These are phyloP conservation scores for Hylyphantes graminicola DNA, from an alignment of 1,140 invertebrate genomes.

Conservation along the genomic window DNA sequence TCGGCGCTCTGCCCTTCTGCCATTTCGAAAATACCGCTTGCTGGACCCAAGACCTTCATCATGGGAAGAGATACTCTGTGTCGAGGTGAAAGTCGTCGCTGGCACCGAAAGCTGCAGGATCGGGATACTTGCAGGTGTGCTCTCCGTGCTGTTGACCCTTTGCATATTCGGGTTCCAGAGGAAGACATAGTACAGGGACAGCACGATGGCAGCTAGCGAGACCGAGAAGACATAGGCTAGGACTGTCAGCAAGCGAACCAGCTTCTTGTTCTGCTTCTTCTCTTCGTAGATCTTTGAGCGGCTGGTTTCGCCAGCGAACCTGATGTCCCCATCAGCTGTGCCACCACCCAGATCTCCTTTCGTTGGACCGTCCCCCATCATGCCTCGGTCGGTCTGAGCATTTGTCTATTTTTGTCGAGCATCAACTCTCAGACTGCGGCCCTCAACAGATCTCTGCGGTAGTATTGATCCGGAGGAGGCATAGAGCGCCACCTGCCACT, in stretches of 20 bases:
- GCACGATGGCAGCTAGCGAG: constrained; percentile 91
- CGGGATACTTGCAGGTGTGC: neutral
- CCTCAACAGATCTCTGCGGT: constrained; percentile 6
- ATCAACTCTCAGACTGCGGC: constrained; percentile 12
- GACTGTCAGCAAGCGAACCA: constrained; percentile 91
- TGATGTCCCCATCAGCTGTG: constrained; percentile 45
- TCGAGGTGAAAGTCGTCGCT: neutral
- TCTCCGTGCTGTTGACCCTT: constrained; percentile 18
- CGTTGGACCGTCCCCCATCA: constrained; percentile 29
- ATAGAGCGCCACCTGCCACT: constrained; percentile 17
- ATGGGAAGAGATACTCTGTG: neutral
- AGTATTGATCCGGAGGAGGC: constrained; percentile 29
- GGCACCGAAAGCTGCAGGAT: neutral
- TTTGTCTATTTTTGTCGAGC: neutral
- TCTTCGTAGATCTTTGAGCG: constrained; percentile 78
- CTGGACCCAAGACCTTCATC: neutral
- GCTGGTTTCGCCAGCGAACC: constrained; percentile 47
- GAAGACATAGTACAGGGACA: constrained; percentile 95
- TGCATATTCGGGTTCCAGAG: constrained; percentile 86
- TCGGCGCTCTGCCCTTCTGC: constrained; percentile 27
- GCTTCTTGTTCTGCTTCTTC: constrained; percentile 86
- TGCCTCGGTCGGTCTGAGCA: constrained; percentile 6
- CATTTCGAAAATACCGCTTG: constrained; percentile 43
- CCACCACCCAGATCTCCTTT: constrained; percentile 27
- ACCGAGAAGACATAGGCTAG: constrained; percentile 95